Conservation (phyloP, 2,113 vertebrate genomes). For the Antechinus flavipes region DNA sequence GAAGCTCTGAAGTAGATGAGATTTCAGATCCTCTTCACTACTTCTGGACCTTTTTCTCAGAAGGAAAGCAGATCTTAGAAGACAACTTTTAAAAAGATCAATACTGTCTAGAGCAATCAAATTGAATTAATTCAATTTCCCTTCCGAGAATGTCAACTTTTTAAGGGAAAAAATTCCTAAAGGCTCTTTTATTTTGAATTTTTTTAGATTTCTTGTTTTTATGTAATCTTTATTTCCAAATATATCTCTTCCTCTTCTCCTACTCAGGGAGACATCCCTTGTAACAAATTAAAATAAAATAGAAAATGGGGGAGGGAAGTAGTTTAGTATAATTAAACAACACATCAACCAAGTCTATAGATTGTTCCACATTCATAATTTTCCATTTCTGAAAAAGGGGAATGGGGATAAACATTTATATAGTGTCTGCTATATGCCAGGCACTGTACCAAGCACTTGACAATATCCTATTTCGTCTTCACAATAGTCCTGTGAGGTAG, state of each 20-base stretch:
- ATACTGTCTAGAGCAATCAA: not conserved
- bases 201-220: not conserved
- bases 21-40: not conserved
- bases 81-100: not conserved
- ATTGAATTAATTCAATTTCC: not conserved
- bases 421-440: not conserved
- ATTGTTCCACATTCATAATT: not conserved
- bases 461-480: not conserved
- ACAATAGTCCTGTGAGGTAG: not conserved
- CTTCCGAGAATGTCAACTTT: not conserved
- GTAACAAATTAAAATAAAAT: not conserved
- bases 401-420: not conserved
- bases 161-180: not conserved
- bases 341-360: not conserved
- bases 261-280: not conserved
- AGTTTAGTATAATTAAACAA: not conserved
- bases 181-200: not conserved
- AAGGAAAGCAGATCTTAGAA: not conserved
- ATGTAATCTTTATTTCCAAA: not conserved
- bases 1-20: not conserved
- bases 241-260: not conserved
- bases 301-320: not conserved
- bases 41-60: not conserved
- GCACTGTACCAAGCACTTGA: not conserved
- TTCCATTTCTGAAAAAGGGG: not conserved